These are phyloP conservation scores for Sardina pilchardus DNA, from an alignment of 2,113 vertebrate species.

Conservation along the genomic window DNA sequence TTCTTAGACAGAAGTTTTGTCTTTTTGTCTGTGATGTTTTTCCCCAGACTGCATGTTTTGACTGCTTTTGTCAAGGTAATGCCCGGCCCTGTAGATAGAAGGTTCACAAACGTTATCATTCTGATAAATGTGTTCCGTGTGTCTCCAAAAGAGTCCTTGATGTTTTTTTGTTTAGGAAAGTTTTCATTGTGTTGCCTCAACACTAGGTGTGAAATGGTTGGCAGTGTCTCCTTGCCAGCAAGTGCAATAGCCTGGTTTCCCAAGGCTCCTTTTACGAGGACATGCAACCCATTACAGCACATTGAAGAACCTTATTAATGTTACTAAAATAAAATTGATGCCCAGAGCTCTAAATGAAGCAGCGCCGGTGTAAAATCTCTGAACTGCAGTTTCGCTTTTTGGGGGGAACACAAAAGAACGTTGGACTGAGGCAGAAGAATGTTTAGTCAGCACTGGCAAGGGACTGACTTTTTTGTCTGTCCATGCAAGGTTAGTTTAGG, in stretches of 20 bases:
- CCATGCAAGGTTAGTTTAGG: conserved; percentile 29
- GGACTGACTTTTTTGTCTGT: conserved; percentile 35
- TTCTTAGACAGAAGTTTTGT: conserved; percentile 13
- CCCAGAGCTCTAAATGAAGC: not conserved
- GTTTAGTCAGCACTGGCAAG: conserved; percentile 49
- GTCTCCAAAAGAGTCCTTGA: not conserved
- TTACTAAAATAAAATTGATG: conserved; percentile 11
- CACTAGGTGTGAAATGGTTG: not conserved
- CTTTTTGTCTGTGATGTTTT: not conserved
- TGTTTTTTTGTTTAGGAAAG: not conserved
- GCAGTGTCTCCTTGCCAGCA: not conserved
- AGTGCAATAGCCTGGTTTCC: not conserved
- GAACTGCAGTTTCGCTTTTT: conserved; percentile 29
- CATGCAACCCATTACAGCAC: not conserved
- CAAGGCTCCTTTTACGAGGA: not conserved
- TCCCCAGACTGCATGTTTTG: conserved; percentile 26
- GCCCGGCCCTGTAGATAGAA: not conserved
- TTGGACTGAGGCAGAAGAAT: conserved; percentile 33
- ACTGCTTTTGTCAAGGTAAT: conserved; percentile 17
- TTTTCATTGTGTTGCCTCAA: not conserved
- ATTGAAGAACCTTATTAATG: conserved; percentile 13
- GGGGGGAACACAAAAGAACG: conserved; percentile 27
- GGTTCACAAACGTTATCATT: not conserved
- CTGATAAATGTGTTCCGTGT: conserved; percentile 8
- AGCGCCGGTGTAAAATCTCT: conserved; percentile 15